These are phyloP conservation scores for Ceyx margarethae DNA, from an alignment of 2,113 vertebrate genomes.

Conservation along the genomic window DNA sequence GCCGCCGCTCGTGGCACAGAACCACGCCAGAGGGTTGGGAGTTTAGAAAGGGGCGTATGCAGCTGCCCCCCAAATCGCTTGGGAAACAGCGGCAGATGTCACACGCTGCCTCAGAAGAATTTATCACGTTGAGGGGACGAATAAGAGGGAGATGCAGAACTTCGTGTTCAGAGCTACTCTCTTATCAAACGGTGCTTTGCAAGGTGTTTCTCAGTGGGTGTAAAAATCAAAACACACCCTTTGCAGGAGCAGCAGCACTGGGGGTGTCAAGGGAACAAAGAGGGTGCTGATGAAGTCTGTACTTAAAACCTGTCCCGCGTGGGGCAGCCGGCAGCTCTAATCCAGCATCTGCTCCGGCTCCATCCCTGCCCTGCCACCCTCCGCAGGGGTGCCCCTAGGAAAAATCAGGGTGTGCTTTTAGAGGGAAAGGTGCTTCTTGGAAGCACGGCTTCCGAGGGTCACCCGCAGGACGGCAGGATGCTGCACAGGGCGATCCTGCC, in stretches of 20 bases:
- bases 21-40: no score
- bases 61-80: neutral
- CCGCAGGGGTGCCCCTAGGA: no score
- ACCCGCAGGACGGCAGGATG: fast-evolving
- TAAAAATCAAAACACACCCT: neutral
- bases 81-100: neutral
- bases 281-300: fast-evolving
- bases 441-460: neutral
- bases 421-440: neutral
- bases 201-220: neutral
- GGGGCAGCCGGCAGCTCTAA: neutral
- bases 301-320: fast-evolving
- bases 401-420: neutral
- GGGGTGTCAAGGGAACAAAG: neutral
- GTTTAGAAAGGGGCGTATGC: fast-evolving
- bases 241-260: fast-evolving
- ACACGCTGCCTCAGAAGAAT: neutral
- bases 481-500: neutral
- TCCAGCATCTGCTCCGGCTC: fast-evolving
- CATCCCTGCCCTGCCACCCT: neutral
- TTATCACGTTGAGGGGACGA: neutral
- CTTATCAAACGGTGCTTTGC: neutral
- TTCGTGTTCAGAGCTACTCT: fast-evolving
- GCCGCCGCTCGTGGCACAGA: neutral
- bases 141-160: neutral